Conservation (phyloP, 1,140 invertebrate genomes). For the Drosophila dunni region DNA sequence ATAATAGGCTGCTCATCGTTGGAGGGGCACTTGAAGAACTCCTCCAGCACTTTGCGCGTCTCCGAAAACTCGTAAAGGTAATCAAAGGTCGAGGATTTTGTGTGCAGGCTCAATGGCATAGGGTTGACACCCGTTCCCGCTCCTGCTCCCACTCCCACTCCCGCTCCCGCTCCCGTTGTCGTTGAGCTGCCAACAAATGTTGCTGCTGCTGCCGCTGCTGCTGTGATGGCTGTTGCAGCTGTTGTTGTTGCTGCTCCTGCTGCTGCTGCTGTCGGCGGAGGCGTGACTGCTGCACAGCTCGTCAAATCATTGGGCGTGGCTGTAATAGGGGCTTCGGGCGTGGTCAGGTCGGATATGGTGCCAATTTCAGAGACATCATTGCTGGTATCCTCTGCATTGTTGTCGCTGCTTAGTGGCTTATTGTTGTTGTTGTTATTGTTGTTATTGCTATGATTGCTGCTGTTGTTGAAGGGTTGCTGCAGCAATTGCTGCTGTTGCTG, state of each 20-base stretch:
- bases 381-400: constrained; percentile 83
- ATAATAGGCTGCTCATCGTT: constrained; percentile 86
- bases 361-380: constrained; percentile 84
- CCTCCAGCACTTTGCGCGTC: constrained; percentile 95
- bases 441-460: constrained; percentile 40
- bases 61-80: constrained; percentile 96
- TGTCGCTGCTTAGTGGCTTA: constrained; percentile 61
- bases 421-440: constrained; percentile 60
- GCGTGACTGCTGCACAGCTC: constrained; percentile 27
- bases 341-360: constrained; percentile 82
- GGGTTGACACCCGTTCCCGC: constrained; percentile 13
- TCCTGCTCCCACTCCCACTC: constrained; percentile 4
- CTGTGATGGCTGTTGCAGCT: background rate
- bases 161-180: constrained; percentile 16
- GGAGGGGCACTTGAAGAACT: constrained; percentile 94
- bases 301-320: constrained; percentile 38
- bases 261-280: constrained; percentile 33
- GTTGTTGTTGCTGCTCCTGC: constrained; percentile 18
- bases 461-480: constrained; percentile 46
- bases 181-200: constrained; percentile 21
- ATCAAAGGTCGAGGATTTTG: constrained; percentile 90
- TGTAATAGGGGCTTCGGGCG: constrained; percentile 62
- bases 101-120: constrained; percentile 82
- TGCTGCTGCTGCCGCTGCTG: background rate
- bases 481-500: constrained; percentile 35